Evolutionary conservation across 2,888 invertebrate genomes (phyloP).

Genomic region (Tachystola acroxantha): DNA sequence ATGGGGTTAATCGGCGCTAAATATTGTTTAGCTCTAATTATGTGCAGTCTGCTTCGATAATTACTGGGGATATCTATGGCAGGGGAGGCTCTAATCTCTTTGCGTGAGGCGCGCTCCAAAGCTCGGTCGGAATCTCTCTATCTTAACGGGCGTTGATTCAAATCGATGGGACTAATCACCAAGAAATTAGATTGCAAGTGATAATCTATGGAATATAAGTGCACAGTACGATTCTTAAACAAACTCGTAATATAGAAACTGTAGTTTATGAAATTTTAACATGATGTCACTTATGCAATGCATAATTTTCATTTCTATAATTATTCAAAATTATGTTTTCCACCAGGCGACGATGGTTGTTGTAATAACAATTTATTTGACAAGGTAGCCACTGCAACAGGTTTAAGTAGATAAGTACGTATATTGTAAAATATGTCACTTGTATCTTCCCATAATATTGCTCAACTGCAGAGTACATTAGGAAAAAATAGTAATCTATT

Average conservation of each 20-base stretch:
- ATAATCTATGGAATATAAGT: conserved; percentile 33
- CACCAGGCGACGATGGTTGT: too few species aligned
- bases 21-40: conserved; percentile 64
- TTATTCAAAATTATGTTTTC: too few species aligned
- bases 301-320: too few species aligned
- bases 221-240: too few species aligned
- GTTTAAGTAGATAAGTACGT: too few species aligned
- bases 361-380: too few species aligned
- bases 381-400: too few species aligned
- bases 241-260: too few species aligned
- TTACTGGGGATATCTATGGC: conserved; percentile 30
- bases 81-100: conserved; percentile 28
- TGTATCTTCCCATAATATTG: conserved; percentile 29
- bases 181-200: conserved; percentile 16
- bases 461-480: conserved; percentile 45
- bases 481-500: conserved; percentile 53
- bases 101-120: conserved; percentile 24
- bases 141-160: conserved; percentile 13
- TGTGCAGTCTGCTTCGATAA: conserved; percentile 47
- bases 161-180: conserved; percentile 4
- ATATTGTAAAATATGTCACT: too few species aligned
- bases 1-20: conserved; percentile 57
- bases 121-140: conserved; percentile 2
- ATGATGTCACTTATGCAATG: too few species aligned
- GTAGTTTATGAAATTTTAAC: too few species aligned